Conservation (phyloP, 1,140 invertebrate genomes). For the Nasonia vitripennis region DNA sequence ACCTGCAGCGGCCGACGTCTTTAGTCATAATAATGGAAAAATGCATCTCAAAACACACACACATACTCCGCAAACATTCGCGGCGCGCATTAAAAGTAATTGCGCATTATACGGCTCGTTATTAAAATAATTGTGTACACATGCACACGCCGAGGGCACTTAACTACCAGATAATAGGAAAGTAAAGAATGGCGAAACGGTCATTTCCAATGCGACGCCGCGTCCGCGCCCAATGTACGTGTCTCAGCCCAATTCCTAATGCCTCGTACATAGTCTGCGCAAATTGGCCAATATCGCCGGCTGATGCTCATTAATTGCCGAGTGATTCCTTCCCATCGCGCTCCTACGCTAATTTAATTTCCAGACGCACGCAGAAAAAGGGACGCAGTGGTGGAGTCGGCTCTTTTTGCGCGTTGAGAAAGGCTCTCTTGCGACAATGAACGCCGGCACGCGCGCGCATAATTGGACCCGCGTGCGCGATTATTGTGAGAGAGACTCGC, state of each 20-base stretch:
- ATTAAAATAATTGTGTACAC: slow-evolving; percentile 41
- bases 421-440: not conserved
- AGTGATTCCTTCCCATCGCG: not conserved
- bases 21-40: too few species aligned
- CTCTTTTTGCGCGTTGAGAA: not conserved
- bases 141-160: not conserved
- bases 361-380: not conserved
- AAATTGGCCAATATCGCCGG: not conserved
- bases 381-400: not conserved
- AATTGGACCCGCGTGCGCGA: slow-evolving; percentile 14
- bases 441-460: not conserved
- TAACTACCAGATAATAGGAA: slow-evolving; percentile 32
- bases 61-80: not conserved
- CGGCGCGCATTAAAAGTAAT: slow-evolving; percentile 30
- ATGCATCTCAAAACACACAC: too few species aligned
- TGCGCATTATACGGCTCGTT: slow-evolving; percentile 24
- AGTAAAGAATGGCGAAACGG: slow-evolving; percentile 31
- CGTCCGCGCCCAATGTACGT: not conserved
- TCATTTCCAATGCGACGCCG: not conserved
- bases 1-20: too few species aligned
- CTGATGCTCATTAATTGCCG: not conserved
- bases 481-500: not conserved
- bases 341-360: slow-evolving; percentile 8
- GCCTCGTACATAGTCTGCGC: not conserved
- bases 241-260: not conserved